These are phyloP conservation scores for Anas bahamensis DNA, from an alignment of 2,797 vertebrate species.

Conservation along the genomic window DNA sequence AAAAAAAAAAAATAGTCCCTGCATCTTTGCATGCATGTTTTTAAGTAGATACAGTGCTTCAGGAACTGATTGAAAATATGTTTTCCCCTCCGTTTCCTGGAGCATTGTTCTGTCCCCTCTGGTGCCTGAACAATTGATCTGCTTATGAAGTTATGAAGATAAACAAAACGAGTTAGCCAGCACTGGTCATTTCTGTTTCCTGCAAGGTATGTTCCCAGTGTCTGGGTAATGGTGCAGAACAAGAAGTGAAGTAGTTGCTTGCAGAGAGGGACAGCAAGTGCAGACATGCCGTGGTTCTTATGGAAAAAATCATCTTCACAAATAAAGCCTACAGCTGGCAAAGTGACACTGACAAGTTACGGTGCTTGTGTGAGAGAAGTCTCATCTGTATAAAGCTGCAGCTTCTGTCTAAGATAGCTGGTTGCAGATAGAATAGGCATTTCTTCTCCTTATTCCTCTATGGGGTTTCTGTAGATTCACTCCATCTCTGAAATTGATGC, in stretches of 20 bases:
- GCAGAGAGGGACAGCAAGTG: not conserved
- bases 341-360: fast-evolving
- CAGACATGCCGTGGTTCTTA: fast-evolving
- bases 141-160: fast-evolving
- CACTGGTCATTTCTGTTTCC: not conserved
- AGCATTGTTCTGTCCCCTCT: not conserved
- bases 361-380: not conserved
- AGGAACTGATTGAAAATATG: not conserved
- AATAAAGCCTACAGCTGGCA: not conserved
- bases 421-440: not conserved
- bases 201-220: not conserved
- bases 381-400: not conserved
- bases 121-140: not conserved
- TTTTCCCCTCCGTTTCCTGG: not conserved
- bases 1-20: not conserved
- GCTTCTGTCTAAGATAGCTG: not conserved
- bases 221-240: not conserved
- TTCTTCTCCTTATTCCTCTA: not conserved
- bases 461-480: not conserved
- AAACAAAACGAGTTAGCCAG: not conserved
- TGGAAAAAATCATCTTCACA: not conserved
- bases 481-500: not conserved
- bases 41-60: not conserved
- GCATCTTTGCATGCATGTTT: not conserved
- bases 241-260: not conserved